Conservation (phyloP, 2,888 invertebrate genomes). For the Sarcophaga subvicina region DNA sequence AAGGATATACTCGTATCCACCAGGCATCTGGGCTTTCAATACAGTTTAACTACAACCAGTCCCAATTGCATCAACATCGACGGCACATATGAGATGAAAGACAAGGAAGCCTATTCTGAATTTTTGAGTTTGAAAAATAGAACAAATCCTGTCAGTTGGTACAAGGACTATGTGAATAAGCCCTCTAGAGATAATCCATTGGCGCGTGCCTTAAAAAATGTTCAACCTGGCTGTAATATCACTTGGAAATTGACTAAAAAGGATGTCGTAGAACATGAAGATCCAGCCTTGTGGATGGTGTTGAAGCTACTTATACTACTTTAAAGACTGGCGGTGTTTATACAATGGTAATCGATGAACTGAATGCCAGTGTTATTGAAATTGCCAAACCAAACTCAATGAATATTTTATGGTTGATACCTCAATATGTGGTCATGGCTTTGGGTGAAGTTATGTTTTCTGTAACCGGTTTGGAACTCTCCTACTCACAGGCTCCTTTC, state of each 20-base stretch:
- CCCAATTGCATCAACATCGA: conserved; percentile 33
- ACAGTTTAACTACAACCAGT: conserved; percentile 24
- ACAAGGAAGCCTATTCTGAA: conserved; percentile 74
- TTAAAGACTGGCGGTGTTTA: conserved; percentile 81
- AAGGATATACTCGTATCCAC: conserved; percentile 71
- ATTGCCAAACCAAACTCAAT: conserved; percentile 82
- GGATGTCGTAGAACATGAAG: conserved; percentile 66
- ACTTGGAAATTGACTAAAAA: conserved; percentile 72
- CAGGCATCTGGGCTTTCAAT: conserved; percentile 32
- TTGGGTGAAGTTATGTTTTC: conserved; percentile 86
- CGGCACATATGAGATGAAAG: conserved; percentile 52
- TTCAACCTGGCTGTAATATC: conserved; percentile 69
- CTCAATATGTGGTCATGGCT: conserved; percentile 87
- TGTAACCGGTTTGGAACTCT: conserved; percentile 87
- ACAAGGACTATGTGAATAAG: conserved; percentile 76
- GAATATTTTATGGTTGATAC: conserved; percentile 85
- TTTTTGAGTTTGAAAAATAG: conserved; percentile 74
- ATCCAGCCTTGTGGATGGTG: conserved; percentile 72
- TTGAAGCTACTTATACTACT: conserved; percentile 19
- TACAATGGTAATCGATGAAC: conserved; percentile 75
- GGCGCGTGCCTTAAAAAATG: conserved; percentile 75
- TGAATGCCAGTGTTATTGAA: conserved; percentile 50
- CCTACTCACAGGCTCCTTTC: conserved; percentile 86
- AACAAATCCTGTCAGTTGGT: conserved; percentile 61
- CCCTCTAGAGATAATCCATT: conserved; percentile 77